A percentile compares a stretch with the other conserved stretches of the same genome.
phyloP scores from a whole-genome alignment of 2,113 vertebrate species.

The Xiphias gladius region DNA sequence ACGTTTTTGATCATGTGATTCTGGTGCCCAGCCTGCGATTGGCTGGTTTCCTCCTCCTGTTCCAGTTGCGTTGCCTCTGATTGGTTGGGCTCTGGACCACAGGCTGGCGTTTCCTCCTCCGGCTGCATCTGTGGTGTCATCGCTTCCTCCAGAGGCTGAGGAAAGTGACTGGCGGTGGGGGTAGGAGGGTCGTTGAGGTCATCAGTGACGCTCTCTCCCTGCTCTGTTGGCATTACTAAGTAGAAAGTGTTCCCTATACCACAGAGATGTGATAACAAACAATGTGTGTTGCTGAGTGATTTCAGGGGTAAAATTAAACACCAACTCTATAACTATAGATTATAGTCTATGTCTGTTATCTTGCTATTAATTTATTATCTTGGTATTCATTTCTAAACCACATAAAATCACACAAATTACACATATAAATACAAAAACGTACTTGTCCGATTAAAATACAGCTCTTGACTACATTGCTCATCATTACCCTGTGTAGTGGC shows the following conservation, averaged over 20 bases:
- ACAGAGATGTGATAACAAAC: neutral
- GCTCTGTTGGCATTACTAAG: constrained; percentile 80
- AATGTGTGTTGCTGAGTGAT: neutral
- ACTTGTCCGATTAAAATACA: constrained; percentile 1
- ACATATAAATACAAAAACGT: neutral
- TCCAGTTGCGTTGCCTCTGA: constrained; percentile 32
- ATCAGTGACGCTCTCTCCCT: constrained; percentile 78
- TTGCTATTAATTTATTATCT: neutral
- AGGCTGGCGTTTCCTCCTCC: constrained; percentile 12
- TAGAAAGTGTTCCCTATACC: constrained; percentile 84
- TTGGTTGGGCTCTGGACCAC: neutral
- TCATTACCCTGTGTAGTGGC: constrained; percentile 70
- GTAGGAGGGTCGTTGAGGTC: constrained; percentile 63
- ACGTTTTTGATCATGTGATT: constrained; percentile 78
- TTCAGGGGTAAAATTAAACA: neutral
- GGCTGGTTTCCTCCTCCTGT: constrained; percentile 35
- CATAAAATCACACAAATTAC: too few relatives aligned
- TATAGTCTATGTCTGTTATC: too few relatives aligned
- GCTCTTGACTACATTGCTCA: neutral
- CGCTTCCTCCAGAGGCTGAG: constrained; percentile 45
- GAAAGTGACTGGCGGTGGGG: constrained; percentile 54
- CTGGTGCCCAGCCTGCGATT: constrained; percentile 34
- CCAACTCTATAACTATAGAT: neutral
- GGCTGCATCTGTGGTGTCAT: constrained; percentile 6
- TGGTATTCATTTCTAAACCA: neutral